A percentile compares a stretch with the other conserved stretches of the same genome.
These are phyloP conservation scores for Didymodactylos carnosus DNA, from an alignment of 2,888 invertebrate species.

Conservation along the genomic window DNA sequence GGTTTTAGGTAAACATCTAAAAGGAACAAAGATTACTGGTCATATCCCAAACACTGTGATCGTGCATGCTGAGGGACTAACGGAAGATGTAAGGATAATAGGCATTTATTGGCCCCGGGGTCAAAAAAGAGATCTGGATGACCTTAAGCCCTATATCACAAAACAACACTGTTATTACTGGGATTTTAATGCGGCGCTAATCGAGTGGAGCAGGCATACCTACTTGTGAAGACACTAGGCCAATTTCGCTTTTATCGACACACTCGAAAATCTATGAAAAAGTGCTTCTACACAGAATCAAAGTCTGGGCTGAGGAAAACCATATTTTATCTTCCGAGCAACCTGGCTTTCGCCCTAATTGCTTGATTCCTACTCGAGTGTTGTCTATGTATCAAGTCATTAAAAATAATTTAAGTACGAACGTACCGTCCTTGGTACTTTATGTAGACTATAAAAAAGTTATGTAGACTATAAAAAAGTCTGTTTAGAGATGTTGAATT, in stretches of 20 bases:
- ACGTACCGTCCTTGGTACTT: not conserved
- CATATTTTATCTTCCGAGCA: too few species aligned
- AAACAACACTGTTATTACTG: not conserved
- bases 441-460: too few species aligned
- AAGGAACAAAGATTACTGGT: not conserved
- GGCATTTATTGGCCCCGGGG: not conserved
- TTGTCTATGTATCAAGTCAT: not conserved
- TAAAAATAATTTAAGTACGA: not conserved
- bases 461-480: too few species aligned
- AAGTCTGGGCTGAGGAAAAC: too few species aligned
- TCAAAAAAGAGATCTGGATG: not conserved
- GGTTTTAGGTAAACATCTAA: not conserved
- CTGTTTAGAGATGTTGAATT: too few species aligned
- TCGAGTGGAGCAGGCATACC: not conserved
- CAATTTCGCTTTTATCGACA: too few species aligned
- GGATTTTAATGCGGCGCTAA: not conserved
- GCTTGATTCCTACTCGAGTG: not conserved
- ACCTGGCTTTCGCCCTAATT: too few species aligned
- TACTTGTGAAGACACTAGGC: too few species aligned
- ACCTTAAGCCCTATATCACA: not conserved
- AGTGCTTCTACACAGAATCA: too few species aligned
- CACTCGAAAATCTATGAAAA: too few species aligned
- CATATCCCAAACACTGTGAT: not conserved
- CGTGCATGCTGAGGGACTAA: not conserved
- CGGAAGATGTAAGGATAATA: not conserved